Evolutionary conservation across 2,113 vertebrate species (phyloP).

Genomic region (Apteryx owenii): DNA sequence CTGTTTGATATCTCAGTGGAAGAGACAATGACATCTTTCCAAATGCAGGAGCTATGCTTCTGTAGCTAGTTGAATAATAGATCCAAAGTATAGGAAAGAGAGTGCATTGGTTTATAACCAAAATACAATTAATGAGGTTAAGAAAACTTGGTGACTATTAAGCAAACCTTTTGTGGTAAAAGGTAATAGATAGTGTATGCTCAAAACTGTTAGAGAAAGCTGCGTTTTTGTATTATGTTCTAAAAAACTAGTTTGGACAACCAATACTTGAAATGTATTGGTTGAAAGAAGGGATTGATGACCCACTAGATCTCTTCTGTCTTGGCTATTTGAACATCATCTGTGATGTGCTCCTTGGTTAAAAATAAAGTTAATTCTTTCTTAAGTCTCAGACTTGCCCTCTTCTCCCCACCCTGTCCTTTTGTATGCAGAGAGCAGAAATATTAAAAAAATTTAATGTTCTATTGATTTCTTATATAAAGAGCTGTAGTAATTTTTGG

Average conservation of each 20-base stretch:
- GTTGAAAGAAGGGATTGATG: neutral
- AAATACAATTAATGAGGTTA: neutral
- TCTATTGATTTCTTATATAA: neutral
- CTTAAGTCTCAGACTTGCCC: rapidly evolving
- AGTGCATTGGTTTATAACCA: neutral
- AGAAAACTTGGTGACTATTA: neutral
- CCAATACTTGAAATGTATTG: neutral
- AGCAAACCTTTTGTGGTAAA: neutral
- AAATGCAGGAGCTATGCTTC: neutral
- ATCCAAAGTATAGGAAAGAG: neutral
- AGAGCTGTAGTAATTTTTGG: neutral
- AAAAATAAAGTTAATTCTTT: neutral
- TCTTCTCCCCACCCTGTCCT: neutral
- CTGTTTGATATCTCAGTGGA: neutral
- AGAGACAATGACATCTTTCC: neutral
- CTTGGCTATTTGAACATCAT: neutral
- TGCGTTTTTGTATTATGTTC: neutral
- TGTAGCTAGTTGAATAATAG: neutral
- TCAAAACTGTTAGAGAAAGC: neutral
- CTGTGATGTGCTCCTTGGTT: neutral
- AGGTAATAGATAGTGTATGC: neutral
- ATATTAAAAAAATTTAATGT: neutral
- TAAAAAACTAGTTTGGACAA: neutral
- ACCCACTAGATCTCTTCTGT: no score
- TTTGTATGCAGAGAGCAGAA: neutral